Evolutionary conservation across 2,113 vertebrate species (phyloP), one percentile per base, ranked within the genome.

Genomic region (Myodes glareolus): DNA sequence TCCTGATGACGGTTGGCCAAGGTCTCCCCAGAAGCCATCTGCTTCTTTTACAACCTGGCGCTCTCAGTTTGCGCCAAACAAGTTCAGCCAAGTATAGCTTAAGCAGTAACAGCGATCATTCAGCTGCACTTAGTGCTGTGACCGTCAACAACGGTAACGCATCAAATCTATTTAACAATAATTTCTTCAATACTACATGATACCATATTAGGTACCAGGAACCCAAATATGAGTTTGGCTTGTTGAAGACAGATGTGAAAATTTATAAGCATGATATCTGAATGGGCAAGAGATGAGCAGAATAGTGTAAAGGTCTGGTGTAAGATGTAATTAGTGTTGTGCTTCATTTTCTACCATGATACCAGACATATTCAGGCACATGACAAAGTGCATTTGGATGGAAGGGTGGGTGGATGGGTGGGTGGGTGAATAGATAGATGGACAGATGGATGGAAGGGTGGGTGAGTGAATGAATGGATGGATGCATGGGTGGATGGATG

Each of bases 151-250:
- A 73, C n/a, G n/a, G 10, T 63, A 33, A 95, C 25, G 31, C 5
- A 61, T 61, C 29, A 65, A 91, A 87, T 33, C 45, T 55, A 93
- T 50, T 75, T 89, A 93, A 73, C 45, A 90, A 92, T 55, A 63
- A 80, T 87, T 68, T 96, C 42, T 89, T 88, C 73, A 96, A 90
- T 84, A 82, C 36, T 23, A 36, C 33, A 10, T 91, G 50, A 61
- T 42, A 88, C 29, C 42, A 72, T 65, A 67, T 68, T 91, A 88
- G 27, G 21, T 39, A 65, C 67, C n/a, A 55, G 75, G 17, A 94
- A 94, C 21, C 39, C 39, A 58, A 91, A 94, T 77, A 61, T 42
- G 19, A 91, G 77, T 76, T 36, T 68, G 7, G 67, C 52, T 29
- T 42, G 11, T 90, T 80, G 65, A 19, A 92, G 36, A 67, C 8